A percentile compares a stretch with the other conserved stretches of the same genome.
Evolutionary conservation across 2,797 vertebrate genomes (phyloP).

Genomic region (Amblyraja radiata): DNA sequence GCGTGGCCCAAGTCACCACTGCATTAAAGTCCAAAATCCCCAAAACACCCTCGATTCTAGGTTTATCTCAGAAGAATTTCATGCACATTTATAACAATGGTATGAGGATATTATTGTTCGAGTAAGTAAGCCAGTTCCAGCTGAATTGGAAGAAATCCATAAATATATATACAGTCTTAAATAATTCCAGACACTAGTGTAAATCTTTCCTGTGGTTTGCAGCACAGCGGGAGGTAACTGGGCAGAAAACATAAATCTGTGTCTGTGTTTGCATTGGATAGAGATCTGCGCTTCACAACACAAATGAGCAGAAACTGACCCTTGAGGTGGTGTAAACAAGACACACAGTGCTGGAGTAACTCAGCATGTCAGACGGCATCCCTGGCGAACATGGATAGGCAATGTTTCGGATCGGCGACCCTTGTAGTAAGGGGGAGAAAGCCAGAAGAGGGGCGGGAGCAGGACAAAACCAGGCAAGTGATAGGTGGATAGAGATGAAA

Average conservation of each 20-base stretch:
- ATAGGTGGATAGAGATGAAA: too few relatives aligned
- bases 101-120: neutral
- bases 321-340: neutral
- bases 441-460: too few relatives aligned
- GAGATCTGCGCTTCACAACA: neutral
- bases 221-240: neutral
- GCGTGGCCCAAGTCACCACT: neutral
- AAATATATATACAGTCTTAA: neutral
- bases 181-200: neutral
- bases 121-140: neutral
- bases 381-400: too few relatives aligned
- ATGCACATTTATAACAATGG: neutral
- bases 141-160: neutral
- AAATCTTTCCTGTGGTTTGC: neutral
- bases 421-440: too few relatives aligned
- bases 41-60: neutral
- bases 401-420: too few relatives aligned
- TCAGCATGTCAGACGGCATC: too few relatives aligned
- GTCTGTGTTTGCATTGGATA: neutral
- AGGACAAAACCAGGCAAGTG: too few relatives aligned
- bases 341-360: too few relatives aligned
- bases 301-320: neutral
- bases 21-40: neutral
- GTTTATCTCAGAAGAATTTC: neutral
- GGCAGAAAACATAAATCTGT: neutral